Base-by-base conservation (phyloP, 1,140 invertebrate genomes). In the Heliconius melpomene region DNA sequence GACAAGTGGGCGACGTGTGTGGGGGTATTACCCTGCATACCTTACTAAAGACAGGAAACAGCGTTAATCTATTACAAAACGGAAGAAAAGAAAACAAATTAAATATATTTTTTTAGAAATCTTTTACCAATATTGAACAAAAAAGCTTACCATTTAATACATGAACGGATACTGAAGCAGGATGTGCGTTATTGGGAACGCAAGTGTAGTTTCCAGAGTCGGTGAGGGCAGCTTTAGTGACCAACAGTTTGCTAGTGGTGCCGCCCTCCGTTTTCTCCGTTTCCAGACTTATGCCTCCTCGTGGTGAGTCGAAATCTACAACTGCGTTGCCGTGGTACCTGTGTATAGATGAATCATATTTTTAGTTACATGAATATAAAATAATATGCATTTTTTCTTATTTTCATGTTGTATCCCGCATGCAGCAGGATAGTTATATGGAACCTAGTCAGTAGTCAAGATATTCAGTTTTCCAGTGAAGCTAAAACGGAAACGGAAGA, bases 181-280 rank as follows among this genome's bases (percentile, higher is more conserved):
- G 97, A 88, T 98, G 97, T 50, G 98, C 98, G 90, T 98, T 98
- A 92, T 97, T 97, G 70, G 98, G 97, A 85, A 97, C 96, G 91
- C 97, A 98, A 32, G 97, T 98, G 93, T 98, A 98, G 94, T 98
- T 98, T 84, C 98, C 98, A 50, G 97, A 98, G 95, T 99, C 98
- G 46, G 96, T 96, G 70, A 98, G 95, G 32, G 97, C 96, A 18
- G 98, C 98, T 89, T 98, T 97, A 16, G 97, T 98, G 82, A 99
- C 96, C 89, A 98, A 96, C 80, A 99, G 95, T 89, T 98, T 98
- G 93, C 97, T 98, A 70, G 98, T 98, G 54, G 98, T 98, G 18
- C 97, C 97, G 9, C 96, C 96, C 85, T 98, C 97, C 7, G 97
- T 98, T 95, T 98, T 98, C 94, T 98, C 98, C 2, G 98, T 98